Evolutionary conservation across 2,113 vertebrate genomes (phyloP).

Genomic region (Balaeniceps rex): DNA sequence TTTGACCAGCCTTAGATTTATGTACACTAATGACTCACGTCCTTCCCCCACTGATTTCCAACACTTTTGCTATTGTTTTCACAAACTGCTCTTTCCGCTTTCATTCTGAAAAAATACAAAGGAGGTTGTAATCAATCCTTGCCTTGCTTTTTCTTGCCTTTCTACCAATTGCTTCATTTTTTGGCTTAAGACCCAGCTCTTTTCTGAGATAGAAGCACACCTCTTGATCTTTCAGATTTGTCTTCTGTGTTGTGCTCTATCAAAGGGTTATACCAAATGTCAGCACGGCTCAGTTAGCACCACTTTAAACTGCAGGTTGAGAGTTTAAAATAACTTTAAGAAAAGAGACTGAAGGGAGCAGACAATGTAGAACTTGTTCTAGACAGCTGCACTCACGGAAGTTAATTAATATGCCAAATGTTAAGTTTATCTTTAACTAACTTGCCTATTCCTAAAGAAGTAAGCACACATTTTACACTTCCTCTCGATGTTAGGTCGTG

Average conservation of each 20-base stretch:
- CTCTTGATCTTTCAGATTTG: neutral
- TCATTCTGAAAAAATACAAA: neutral
- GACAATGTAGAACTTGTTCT: neutral
- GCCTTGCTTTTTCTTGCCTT: neutral
- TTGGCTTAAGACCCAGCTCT: neutral
- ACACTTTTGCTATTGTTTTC: neutral
- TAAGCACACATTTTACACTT: neutral
- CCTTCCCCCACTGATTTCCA: neutral
- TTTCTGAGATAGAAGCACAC: neutral
- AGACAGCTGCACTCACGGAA: neutral
- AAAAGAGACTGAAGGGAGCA: neutral
- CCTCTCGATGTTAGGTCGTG: accelerated
- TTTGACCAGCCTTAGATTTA: neutral
- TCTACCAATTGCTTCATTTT: neutral
- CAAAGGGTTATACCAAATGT: neutral
- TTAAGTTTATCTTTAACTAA: neutral
- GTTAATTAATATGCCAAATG: neutral
- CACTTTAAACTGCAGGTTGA: neutral
- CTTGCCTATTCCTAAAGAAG: neutral
- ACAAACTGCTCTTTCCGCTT: neutral
- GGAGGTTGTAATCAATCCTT: neutral
- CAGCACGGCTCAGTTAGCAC: neutral
- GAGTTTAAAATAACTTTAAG: neutral
- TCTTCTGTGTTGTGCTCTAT: neutral
- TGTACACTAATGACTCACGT: neutral